Evolutionary conservation across 2,888 invertebrate genomes (phyloP).

Genomic region (Himalopsyche japonica): DNA sequence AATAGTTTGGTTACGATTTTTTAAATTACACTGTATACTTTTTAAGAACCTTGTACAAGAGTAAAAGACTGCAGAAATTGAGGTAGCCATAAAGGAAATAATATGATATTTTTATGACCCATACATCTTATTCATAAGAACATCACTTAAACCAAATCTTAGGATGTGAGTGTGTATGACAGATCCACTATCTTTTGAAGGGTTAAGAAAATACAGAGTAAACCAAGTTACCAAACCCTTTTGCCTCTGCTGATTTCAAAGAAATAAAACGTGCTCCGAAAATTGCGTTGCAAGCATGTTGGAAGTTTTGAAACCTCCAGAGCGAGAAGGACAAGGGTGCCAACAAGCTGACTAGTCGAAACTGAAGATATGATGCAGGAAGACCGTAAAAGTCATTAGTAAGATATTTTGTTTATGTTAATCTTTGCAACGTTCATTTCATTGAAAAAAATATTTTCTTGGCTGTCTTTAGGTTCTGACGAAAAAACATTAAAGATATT

Average conservation of each 20-base stretch:
- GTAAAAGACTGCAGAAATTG: too few relatives aligned
- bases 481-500: too few relatives aligned
- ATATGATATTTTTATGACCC: too few relatives aligned
- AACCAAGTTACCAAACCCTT: not conserved
- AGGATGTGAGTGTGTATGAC: not conserved
- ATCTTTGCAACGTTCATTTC: too few relatives aligned
- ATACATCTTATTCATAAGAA: not conserved
- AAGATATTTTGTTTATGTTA: too few relatives aligned
- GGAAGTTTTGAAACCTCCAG: not conserved
- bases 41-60: too few relatives aligned
- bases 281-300: not conserved
- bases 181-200: not conserved
- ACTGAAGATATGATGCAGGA: not conserved
- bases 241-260: not conserved
- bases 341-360: not conserved
- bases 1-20: too few relatives aligned
- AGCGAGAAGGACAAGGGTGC: not conserved
- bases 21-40: too few relatives aligned
- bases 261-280: not conserved
- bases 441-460: too few relatives aligned
- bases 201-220: not conserved
- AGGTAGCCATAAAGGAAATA: too few relatives aligned
- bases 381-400: not conserved
- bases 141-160: not conserved
- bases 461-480: too few relatives aligned